Conservation (phyloP, 2,888 invertebrate genomes). For the Ditula angustiorana region DNA sequence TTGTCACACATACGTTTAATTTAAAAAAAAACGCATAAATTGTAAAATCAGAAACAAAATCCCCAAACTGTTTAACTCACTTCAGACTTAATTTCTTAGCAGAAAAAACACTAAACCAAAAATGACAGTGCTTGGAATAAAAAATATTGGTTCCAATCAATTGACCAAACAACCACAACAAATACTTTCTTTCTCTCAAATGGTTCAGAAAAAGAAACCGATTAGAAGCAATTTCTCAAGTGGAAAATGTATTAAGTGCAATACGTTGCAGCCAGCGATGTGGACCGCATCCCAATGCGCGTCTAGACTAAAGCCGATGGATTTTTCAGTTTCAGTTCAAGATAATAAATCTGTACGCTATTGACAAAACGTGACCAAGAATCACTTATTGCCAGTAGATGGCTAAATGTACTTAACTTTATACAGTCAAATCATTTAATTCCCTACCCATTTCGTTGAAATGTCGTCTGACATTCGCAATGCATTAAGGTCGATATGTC, state of each 20-base stretch:
- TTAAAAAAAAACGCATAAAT: no score
- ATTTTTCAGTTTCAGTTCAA: conserved; percentile 9
- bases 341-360: conserved; percentile 21
- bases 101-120: neutral
- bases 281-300: conserved; percentile 40
- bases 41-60: no score
- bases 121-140: neutral
- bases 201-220: conserved; percentile 15
- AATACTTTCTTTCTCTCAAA: neutral
- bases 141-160: neutral
- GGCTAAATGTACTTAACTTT: no score
- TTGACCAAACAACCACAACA: conserved; percentile 6
- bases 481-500: no score
- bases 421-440: no score
- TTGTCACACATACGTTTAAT: no score
- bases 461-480: no score
- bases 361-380: conserved; percentile 16
- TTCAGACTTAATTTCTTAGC: neutral
- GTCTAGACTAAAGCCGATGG: conserved; percentile 7
- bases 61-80: neutral
- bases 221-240: conserved; percentile 1
- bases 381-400: neutral
- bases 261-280: conserved; percentile 40
- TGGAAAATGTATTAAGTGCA: conserved; percentile 41
- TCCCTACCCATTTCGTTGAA: no score